Conservation (phyloP, 2,888 invertebrate species). For the Athripsodes cinereus region DNA sequence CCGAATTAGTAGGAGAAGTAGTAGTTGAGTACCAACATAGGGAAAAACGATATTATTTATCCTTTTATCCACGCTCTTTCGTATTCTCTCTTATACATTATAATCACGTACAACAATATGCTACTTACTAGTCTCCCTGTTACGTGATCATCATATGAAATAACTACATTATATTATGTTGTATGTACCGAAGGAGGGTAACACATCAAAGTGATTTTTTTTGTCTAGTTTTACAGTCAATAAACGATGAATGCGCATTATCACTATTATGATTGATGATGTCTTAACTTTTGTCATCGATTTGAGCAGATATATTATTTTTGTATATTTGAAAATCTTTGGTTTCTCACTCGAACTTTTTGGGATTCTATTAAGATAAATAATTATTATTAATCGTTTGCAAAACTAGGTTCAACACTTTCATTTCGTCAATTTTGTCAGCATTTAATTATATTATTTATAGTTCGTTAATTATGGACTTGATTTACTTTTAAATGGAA, state of each 20-base stretch:
- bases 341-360: too few relatives aligned
- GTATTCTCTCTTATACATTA: neutral
- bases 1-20: neutral
- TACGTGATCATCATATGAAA: neutral
- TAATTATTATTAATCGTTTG: too few relatives aligned
- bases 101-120: neutral
- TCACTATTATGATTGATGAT: neutral
- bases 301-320: neutral
- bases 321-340: too few relatives aligned
- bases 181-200: neutral
- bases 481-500: too few relatives aligned
- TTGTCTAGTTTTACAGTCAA: constrained; percentile 1
- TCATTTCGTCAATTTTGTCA: too few relatives aligned
- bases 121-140: neutral
- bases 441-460: too few relatives aligned
- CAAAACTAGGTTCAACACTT: too few relatives aligned
- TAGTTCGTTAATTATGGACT: too few relatives aligned
- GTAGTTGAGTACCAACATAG: too few relatives aligned
- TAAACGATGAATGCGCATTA: neutral
- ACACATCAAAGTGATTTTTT: neutral
- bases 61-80: neutral
- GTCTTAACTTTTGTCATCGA: neutral
- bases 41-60: constrained; percentile 1
- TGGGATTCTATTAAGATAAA: too few relatives aligned
- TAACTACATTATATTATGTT: neutral